Evolutionary conservation across 1,140 invertebrate genomes (phyloP).

Genomic region (Drosophila varians): DNA sequence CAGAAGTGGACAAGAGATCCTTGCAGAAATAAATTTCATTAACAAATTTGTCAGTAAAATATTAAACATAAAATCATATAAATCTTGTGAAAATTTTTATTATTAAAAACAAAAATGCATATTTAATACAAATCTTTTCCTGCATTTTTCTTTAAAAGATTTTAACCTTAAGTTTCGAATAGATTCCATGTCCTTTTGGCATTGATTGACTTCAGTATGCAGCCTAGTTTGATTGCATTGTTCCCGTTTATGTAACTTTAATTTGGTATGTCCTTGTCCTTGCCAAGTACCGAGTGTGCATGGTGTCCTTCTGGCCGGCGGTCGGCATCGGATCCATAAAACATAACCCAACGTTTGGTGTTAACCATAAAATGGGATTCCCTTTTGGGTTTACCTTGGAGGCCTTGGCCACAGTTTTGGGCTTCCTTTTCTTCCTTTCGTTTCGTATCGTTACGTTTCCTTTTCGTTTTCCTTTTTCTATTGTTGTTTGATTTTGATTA

Average conservation of each 20-base stretch:
- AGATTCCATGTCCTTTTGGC: background rate
- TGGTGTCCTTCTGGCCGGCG: background rate
- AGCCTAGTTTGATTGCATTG: slow-evolving; percentile 12
- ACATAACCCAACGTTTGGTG: slow-evolving; percentile 59
- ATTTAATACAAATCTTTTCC: too few relatives aligned
- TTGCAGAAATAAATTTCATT: slow-evolving; percentile 8
- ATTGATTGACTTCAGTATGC: background rate
- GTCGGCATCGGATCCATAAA: slow-evolving; percentile 37
- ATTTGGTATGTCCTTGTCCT: slow-evolving; percentile 19
- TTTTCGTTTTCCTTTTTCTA: too few relatives aligned
- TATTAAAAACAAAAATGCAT: too few relatives aligned
- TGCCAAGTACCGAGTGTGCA: slow-evolving; percentile 3
- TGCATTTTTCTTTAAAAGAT: too few relatives aligned
- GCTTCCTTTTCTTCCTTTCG: slow-evolving; percentile 25
- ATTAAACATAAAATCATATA: too few relatives aligned
- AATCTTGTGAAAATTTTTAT: too few relatives aligned
- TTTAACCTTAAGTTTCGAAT: too few relatives aligned
- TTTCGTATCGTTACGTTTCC: too few relatives aligned
- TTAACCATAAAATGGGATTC: slow-evolving; percentile 65
- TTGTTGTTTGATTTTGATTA: slow-evolving; percentile 77
- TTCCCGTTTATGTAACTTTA: slow-evolving; percentile 34
- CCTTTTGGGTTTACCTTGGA: slow-evolving; percentile 33
- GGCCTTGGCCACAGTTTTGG: background rate
- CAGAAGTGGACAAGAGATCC: slow-evolving; percentile 22
- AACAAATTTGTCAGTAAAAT: background rate